phyloP scores from a whole-genome alignment of 1,140 invertebrate species.

The Drosophila truncata region DNA sequence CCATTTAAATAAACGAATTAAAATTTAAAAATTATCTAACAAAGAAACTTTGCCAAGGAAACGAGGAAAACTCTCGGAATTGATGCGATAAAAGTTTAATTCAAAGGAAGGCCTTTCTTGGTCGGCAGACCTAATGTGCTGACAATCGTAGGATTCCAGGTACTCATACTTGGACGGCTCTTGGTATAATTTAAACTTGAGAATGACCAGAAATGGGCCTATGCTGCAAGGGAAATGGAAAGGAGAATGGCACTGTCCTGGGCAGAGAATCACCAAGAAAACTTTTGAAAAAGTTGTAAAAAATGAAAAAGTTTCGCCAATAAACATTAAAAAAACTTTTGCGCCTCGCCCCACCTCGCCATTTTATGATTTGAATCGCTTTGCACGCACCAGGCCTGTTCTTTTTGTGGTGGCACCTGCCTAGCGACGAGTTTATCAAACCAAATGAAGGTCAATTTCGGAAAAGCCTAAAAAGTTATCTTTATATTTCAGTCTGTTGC shows the following conservation, averaged over 20 bases:
- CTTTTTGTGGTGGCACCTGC: conserved; percentile 47
- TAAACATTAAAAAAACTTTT: conserved; percentile 83
- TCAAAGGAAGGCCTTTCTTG: conserved; percentile 29
- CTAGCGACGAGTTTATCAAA: conserved; percentile 72
- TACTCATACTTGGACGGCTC: conserved; percentile 37
- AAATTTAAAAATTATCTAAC: conserved; percentile 53
- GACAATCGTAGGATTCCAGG: conserved; percentile 72
- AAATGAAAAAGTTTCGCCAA: conserved; percentile 81
- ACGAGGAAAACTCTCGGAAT: conserved; percentile 34
- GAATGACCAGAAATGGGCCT: conserved; percentile 70
- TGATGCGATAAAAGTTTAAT: conserved; percentile 62
- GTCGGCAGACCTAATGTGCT: conserved; percentile 70
- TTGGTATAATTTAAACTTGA: conserved; percentile 75
- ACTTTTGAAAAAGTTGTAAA: conserved; percentile 75
- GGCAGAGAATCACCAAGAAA: conserved; percentile 36
- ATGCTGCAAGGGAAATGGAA: conserved; percentile 28
- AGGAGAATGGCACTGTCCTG: not conserved
- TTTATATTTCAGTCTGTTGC: conserved; percentile 44
- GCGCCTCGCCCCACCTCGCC: conserved; percentile 62
- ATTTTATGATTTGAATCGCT: conserved; percentile 61
- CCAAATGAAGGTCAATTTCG: conserved; percentile 64
- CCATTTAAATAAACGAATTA: conserved; percentile 76
- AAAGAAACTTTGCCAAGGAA: conserved; percentile 70
- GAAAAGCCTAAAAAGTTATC: conserved; percentile 51
- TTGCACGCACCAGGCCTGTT: not conserved